phyloP scores from a whole-genome alignment of 2,797 vertebrate species.

The Scolopax bukidnonensis region DNA sequence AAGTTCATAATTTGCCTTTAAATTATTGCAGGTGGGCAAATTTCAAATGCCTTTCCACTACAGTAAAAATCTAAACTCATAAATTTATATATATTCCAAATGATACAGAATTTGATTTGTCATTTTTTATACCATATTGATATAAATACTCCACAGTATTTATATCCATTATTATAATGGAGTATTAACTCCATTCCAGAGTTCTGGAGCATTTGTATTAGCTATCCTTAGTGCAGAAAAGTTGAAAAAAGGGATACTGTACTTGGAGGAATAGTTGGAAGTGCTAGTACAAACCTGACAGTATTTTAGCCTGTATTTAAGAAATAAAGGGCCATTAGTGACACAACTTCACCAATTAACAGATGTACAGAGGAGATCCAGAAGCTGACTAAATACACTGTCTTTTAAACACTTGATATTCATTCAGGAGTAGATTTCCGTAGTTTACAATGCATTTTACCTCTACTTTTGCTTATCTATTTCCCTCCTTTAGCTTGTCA shows the following conservation, averaged over 20 bases:
- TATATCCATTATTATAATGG: no score
- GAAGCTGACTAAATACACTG: neutral
- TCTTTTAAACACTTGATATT: neutral
- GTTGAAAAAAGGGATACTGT: neutral
- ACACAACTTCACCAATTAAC: neutral
- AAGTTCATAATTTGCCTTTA: neutral
- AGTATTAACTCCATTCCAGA: no score
- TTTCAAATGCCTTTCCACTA: neutral
- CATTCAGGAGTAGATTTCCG: neutral
- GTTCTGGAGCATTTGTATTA: neutral
- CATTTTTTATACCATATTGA: neutral
- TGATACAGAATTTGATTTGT: neutral
- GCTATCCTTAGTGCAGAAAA: neutral
- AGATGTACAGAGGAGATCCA: neutral
- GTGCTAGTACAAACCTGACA: neutral
- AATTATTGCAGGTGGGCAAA: neutral
- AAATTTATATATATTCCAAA: neutral
- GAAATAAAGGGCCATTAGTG: neutral
- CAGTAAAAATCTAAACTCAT: neutral
- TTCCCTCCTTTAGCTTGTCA: neutral
- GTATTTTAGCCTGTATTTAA: neutral
- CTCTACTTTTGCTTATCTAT: neutral
- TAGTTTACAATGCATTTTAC: neutral
- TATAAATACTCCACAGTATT: neutral
- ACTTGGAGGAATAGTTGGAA: neutral